Conservation (phyloP, 2,113 vertebrate genomes). For the Isurus oxyrinchus region DNA sequence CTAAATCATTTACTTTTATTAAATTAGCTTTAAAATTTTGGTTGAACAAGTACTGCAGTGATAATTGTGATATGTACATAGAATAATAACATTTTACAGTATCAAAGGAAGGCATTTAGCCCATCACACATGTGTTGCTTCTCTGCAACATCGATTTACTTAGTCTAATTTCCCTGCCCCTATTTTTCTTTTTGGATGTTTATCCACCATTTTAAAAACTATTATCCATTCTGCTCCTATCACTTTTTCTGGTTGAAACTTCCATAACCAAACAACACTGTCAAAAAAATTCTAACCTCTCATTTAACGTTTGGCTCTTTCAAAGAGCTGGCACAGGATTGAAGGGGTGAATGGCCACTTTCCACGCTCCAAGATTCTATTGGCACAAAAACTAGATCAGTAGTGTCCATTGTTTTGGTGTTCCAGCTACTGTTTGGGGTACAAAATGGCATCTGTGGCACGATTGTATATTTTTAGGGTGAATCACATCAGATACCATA, state of each 20-base stretch:
- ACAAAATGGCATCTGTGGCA: no score
- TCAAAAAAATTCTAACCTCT: not conserved
- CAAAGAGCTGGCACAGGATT: not conserved
- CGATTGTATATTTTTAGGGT: not conserved
- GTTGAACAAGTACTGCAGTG: not conserved
- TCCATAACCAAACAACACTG: not conserved
- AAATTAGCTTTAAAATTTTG: not conserved
- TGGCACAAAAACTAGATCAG: no score
- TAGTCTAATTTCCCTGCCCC: not conserved
- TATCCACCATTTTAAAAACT: not conserved
- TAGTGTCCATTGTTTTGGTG: no score
- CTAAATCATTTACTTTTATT: not conserved
- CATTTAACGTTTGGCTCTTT: not conserved
- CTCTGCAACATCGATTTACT: not conserved
- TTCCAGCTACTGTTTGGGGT: no score
- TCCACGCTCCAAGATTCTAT: not conserved
- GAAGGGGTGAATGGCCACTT: not conserved
- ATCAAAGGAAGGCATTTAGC: not conserved
- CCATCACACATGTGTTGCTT: not conserved
- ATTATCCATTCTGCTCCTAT: not conserved
- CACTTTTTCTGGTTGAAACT: not conserved
- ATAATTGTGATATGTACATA: not conserved
- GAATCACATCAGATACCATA: not conserved
- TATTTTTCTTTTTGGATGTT: not conserved
- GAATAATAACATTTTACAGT: not conserved